Conservation (phyloP, 2,797 vertebrate genomes). For the Podarcis lilfordi region DNA sequence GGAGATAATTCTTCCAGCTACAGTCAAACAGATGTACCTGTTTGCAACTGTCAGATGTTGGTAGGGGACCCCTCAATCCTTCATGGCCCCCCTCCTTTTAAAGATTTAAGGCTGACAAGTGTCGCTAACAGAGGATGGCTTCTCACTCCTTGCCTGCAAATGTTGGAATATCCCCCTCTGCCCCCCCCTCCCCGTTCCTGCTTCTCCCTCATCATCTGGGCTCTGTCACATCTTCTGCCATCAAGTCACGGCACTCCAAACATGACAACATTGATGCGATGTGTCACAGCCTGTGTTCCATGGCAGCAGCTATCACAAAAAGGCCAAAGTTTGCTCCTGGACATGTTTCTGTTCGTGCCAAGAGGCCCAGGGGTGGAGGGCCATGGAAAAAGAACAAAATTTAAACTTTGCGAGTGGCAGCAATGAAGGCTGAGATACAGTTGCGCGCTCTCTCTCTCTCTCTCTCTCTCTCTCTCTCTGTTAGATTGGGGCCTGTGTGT, state of each 20-base stretch:
- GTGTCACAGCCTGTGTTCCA: background rate
- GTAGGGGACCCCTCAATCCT: no score
- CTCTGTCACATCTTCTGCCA: constrained; percentile 4
- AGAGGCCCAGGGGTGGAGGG: background rate
- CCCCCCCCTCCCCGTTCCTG: background rate
- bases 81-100: background rate
- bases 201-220: constrained; percentile 1
- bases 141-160: no score
- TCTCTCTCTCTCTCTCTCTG: no score
- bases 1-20: background rate
- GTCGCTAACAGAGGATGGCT: background rate
- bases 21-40: background rate
- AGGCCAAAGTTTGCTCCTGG: constrained; percentile 3
- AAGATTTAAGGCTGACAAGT: background rate
- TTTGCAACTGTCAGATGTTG: background rate
- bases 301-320: background rate
- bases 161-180: no score
- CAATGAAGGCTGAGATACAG: background rate
- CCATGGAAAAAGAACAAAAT: background rate
- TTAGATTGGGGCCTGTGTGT: no score
- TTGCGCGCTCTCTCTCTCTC: no score
- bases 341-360: background rate
- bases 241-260: background rate
- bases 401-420: background rate
- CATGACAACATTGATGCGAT: background rate